Base-by-base conservation (phyloP, 2,797 vertebrate species). In the Pangasius djambal region DNA sequence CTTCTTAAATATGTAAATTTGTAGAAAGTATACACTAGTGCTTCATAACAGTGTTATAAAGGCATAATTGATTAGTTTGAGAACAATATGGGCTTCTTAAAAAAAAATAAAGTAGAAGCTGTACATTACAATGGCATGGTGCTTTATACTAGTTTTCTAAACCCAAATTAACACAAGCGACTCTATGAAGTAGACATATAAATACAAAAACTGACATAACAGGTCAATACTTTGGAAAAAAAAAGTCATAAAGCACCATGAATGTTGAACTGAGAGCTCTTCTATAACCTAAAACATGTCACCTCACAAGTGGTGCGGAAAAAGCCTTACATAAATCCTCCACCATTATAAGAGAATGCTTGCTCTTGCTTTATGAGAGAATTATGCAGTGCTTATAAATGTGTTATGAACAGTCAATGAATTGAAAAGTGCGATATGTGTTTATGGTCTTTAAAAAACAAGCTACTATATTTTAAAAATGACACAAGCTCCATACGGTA, bases 11-110 rank as follows among this genome's bases (percentile, higher is more conserved):
- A 28, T 28, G 7, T 44, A 22, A 3, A 74, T 74, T 74, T 22
- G 10, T 28, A 48, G 3, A 28, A 48, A 48, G 12, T 75, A 48
- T 75, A 48, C 40, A 48, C 1, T 28, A 75, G 7, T 28, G 25
- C 72, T 75, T 75, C 72, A 48, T 75, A 75, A 75, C 9, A 28
- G 40, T 3, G 72, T 75, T 48, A 75, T 48, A 75, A 75, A 75
- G 9, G 10, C 40, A 40, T 9, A 44, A 1, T 4, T 44, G 20
- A 37, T 0, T 70, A 72, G 34, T 40, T 10, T 25, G 20, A 74
- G 40, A 25, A 44, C 18, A 74, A 74, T 22, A 74, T 4, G 2
- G 20, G 70, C 10, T 40, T 44, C 20, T 28, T 6, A 40, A 74
- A 31, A 15, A 31, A 67, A 67, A 5, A 72, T 9, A 2, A 72